A percentile compares a stretch with the other conserved stretches of the same genome.
Conservation (phyloP, 2,113 vertebrate genomes). For the Mixornis gularis region DNA sequence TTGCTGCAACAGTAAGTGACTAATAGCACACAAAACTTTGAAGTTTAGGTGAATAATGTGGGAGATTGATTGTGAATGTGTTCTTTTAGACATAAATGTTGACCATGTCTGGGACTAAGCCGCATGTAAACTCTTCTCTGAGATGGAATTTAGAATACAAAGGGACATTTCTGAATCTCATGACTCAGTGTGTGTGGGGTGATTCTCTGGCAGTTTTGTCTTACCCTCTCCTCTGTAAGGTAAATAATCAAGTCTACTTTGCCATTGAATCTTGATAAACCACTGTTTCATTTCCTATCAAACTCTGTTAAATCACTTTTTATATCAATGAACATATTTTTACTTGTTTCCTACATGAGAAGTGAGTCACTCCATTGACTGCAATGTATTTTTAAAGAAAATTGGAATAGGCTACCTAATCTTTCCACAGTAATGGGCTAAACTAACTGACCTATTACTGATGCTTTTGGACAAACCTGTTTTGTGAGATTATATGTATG, state of each 20-base stretch:
- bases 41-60: not conserved
- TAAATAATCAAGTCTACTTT: not conserved
- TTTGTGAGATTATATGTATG: not conserved
- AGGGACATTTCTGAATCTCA: not conserved
- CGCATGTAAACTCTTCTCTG: fast-evolving
- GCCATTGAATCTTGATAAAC: not conserved
- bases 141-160: not conserved
- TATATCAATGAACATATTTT: not conserved
- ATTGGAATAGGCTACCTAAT: not conserved
- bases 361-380: not conserved
- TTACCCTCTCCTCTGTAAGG: not conserved
- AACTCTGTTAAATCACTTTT: not conserved
- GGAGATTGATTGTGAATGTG: not conserved
- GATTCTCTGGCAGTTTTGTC: not conserved
- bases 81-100: not conserved
- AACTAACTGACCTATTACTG: not conserved
- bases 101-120: not conserved
- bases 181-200: not conserved
- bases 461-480: not conserved
- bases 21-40: not conserved
- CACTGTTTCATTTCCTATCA: not conserved
- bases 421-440: not conserved
- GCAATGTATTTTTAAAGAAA: not conserved
- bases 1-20: not conserved
- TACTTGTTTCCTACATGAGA: not conserved